Percentiles rank a stretch among this genome's conserved stretches.
phyloP scores from a whole-genome alignment of 2,113 vertebrate species.

The Oceanodroma tethys region DNA sequence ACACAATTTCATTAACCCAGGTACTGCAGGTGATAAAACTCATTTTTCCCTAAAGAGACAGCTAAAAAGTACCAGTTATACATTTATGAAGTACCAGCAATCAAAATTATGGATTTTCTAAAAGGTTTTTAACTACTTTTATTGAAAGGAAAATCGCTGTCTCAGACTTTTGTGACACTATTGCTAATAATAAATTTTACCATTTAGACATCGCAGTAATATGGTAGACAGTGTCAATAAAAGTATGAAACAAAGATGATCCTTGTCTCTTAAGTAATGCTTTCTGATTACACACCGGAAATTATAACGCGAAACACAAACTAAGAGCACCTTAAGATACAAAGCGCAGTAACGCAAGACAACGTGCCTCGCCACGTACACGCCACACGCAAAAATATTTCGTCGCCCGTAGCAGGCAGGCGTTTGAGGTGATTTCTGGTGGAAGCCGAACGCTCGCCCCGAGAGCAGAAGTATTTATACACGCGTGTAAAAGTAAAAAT shows the following conservation, averaged over 20 bases:
- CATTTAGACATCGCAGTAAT: conserved; percentile 78
- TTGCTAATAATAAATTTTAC: conserved; percentile 84
- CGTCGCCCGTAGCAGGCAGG: not conserved
- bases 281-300: conserved; percentile 77
- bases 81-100: conserved; percentile 88
- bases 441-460: not conserved
- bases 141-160: conserved; percentile 87
- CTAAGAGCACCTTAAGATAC: conserved; percentile 46
- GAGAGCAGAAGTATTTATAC: not conserved
- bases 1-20: conserved; percentile 88
- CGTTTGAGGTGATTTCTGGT: not conserved
- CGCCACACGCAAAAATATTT: not conserved
- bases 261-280: conserved; percentile 72
- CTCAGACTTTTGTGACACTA: conserved; percentile 86
- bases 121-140: conserved; percentile 90
- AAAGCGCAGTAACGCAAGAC: not conserved
- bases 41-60: conserved; percentile 89
- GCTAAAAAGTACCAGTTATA: conserved; percentile 89
- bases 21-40: conserved; percentile 88
- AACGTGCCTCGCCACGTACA: not conserved
- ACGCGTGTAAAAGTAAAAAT: not conserved
- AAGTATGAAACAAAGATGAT: conserved; percentile 78
- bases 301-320: conserved; percentile 64
- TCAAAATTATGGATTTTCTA: conserved; percentile 90
- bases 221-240: conserved; percentile 81